phyloP scores from a whole-genome alignment of 2,113 vertebrate genomes.

The Puma concolor region DNA sequence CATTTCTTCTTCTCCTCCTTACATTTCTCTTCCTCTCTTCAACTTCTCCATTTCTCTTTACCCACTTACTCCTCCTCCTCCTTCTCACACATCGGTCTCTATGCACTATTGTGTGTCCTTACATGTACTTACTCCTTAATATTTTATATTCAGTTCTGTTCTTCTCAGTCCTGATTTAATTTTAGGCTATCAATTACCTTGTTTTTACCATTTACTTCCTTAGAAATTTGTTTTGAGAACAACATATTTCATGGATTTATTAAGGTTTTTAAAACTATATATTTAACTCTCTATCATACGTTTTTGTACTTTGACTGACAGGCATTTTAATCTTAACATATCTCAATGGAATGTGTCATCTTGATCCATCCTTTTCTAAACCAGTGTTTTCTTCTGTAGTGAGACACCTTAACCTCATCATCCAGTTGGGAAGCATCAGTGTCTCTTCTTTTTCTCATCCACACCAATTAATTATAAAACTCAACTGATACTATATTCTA shows the following conservation, averaged over 20 bases:
- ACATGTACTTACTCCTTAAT: neutral
- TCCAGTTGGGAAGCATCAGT: neutral
- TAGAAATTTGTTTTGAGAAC: neutral
- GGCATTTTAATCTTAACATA: neutral
- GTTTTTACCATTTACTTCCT: neutral
- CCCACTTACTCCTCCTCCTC: neutral
- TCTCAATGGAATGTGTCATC: neutral
- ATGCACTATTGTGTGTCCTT: neutral
- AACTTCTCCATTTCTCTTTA: neutral
- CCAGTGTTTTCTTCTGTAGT: neutral
- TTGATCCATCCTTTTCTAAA: neutral
- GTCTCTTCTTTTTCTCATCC: neutral
- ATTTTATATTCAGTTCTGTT: neutral
- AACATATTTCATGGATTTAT: neutral
- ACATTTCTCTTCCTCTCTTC: neutral
- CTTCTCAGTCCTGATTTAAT: neutral
- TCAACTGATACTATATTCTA: neutral
- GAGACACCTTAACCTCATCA: neutral
- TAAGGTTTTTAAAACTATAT: neutral
- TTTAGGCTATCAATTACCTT: neutral
- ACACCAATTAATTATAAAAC: neutral
- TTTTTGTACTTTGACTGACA: neutral
- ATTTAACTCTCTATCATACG: neutral
- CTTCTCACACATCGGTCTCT: neutral
- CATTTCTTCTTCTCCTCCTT: neutral